Evolutionary conservation across 2,113 vertebrate genomes (phyloP).

Genomic region (Perognathus longimembris): DNA sequence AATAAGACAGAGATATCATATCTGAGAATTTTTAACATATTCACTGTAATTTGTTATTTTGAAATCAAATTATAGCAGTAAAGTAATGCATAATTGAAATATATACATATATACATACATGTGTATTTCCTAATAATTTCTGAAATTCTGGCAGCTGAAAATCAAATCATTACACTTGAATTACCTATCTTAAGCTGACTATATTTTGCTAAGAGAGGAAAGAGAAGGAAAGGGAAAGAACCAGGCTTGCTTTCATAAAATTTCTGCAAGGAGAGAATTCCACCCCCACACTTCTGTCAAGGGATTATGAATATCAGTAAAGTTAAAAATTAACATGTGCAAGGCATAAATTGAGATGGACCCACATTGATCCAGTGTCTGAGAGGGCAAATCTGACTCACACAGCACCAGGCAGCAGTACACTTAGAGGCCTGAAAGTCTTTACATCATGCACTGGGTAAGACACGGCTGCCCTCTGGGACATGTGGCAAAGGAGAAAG

Average conservation of each 20-base stretch:
- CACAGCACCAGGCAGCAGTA: not conserved
- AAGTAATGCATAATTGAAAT: not conserved
- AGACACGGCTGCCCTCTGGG: not conserved
- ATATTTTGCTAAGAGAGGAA: not conserved
- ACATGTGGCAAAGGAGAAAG: constrained; percentile 26
- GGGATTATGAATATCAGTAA: constrained; percentile 47
- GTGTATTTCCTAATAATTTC: not conserved
- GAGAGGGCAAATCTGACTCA: not conserved
- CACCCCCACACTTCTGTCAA: not conserved
- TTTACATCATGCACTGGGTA: not conserved
- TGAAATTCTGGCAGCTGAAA: constrained; percentile 29
- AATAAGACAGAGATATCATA: not conserved
- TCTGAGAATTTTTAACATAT: not conserved
- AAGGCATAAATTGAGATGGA: not conserved
- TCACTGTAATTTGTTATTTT: constrained; percentile 13
- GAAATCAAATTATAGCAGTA: constrained; percentile 1
- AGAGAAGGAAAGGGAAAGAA: not conserved
- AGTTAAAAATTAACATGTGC: constrained; percentile 63
- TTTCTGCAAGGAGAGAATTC: not conserved
- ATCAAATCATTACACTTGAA: not conserved
- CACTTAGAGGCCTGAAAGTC: not conserved
- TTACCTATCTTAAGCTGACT: not conserved
- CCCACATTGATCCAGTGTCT: not conserved
- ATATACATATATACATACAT: not conserved
- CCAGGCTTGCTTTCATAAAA: not conserved